Conservation (phyloP, 2,797 vertebrate genomes). For the Botia almorhae region DNA sequence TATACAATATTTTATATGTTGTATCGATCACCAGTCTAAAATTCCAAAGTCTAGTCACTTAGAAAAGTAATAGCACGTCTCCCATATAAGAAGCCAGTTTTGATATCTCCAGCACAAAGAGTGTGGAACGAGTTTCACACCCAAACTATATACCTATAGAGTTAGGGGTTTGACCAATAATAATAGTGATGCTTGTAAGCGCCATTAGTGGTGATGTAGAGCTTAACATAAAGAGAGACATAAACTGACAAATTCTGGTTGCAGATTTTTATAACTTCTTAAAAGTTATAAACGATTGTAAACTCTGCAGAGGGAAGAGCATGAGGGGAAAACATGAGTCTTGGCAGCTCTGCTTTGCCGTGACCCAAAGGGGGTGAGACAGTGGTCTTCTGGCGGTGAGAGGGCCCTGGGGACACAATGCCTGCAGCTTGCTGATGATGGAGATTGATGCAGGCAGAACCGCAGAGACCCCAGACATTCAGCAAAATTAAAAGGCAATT, state of each 20-base stretch:
- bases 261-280: background rate
- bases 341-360: slow-evolving; percentile 3
- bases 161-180: too few relatives aligned
- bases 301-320: slow-evolving; percentile 6
- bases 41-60: too few relatives aligned
- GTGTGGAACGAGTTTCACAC: too few relatives aligned
- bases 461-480: slow-evolving; percentile 85
- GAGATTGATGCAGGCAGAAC: slow-evolving; percentile 89
- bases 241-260: background rate
- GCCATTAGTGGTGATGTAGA: background rate
- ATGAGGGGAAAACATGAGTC: slow-evolving; percentile 6
- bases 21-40: too few relatives aligned
- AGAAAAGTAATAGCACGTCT: too few relatives aligned
- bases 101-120: too few relatives aligned
- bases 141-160: too few relatives aligned
- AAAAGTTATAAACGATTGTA: slow-evolving; percentile 5
- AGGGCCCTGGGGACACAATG: slow-evolving; percentile 78
- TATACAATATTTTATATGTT: too few relatives aligned
- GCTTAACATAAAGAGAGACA: background rate
- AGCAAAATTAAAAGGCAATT: slow-evolving; percentile 97
- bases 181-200: background rate
- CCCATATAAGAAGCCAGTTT: too few relatives aligned
- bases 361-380: slow-evolving; percentile 40
- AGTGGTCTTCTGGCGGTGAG: slow-evolving; percentile 75
- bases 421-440: slow-evolving; percentile 79